Percentiles rank a stretch among this genome's conserved stretches.
Conservation (phyloP, 2,888 invertebrate genomes). For the Suillia variegata region DNA sequence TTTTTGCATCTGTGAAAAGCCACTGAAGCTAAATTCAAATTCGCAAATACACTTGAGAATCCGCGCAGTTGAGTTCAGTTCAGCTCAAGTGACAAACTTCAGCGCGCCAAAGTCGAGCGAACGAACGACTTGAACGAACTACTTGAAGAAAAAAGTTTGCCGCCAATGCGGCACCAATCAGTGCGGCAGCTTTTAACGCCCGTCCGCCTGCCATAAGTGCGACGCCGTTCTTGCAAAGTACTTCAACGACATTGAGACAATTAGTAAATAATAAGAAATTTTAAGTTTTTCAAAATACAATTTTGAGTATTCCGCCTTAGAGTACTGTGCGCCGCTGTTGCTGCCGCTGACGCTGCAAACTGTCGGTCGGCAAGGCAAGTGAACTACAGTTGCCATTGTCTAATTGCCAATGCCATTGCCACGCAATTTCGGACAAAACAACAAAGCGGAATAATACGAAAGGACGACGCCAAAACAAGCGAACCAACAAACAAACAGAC, state of each 20-base stretch:
- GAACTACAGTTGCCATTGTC: constrained; percentile 28
- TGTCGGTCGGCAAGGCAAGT: constrained; percentile 11
- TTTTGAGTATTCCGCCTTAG: no score
- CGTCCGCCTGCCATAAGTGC: not conserved
- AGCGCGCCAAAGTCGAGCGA: not conserved
- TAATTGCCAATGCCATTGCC: constrained; percentile 41
- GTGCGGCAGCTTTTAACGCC: constrained; percentile 27
- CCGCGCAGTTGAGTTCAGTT: not conserved
- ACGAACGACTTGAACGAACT: no score
- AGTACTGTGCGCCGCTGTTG: no score
- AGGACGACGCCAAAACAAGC: not conserved
- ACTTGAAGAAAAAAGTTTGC: constrained; percentile 32
- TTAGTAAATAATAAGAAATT: no score
- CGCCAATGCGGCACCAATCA: constrained; percentile 39
- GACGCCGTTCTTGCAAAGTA: no score
- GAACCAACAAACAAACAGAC: not conserved
- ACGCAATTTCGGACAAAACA: constrained; percentile 26
- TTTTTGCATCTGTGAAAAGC: constrained; percentile 5
- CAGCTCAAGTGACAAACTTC: constrained; percentile 10
- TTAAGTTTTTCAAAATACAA: no score
- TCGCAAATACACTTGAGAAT: not conserved
- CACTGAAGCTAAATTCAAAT: not conserved
- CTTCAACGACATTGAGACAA: no score
- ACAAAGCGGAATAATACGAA: not conserved
- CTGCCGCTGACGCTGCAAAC: not conserved